A percentile compares a stretch with the other conserved stretches of the same genome.
phyloP scores from a whole-genome alignment of 2,797 vertebrate species.

The Lepilemur ruficaudatus region DNA sequence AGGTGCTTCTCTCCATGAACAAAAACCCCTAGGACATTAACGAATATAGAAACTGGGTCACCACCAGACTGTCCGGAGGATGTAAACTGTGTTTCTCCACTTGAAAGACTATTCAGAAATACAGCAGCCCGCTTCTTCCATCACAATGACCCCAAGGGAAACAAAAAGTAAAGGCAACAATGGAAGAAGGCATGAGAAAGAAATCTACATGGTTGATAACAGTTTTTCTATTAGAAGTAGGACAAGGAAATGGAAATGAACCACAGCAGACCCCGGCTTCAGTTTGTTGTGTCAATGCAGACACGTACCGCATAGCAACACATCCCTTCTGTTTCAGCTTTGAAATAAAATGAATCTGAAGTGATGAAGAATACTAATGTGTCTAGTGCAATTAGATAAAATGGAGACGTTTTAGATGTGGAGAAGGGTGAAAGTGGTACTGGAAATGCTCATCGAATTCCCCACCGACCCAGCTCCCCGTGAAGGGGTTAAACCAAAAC shows the following conservation, averaged over 20 bases:
- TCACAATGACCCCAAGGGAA: not conserved
- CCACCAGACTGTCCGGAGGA: not conserved
- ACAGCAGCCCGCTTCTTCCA: not conserved
- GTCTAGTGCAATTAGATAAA: not conserved
- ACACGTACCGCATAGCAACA: not conserved
- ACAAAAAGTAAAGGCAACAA: not conserved
- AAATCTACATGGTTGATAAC: not conserved
- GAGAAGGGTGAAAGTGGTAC: not conserved
- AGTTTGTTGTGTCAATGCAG: not conserved
- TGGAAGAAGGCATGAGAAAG: not conserved
- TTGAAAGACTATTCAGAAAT: constrained; percentile 4
- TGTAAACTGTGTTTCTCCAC: not conserved
- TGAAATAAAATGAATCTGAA: constrained; percentile 20
- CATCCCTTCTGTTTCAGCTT: not conserved
- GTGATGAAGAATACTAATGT: not conserved
- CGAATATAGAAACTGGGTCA: constrained; percentile 32
- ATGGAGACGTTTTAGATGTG: not conserved
- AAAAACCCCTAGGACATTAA: not conserved
- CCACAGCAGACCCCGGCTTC: not conserved
- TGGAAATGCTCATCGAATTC: not conserved
- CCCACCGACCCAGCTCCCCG: not conserved
- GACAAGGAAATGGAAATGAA: not conserved
- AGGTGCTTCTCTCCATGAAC: not conserved
- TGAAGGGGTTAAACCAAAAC: not conserved
- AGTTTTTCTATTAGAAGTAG: constrained; percentile 33